Evolutionary conservation across 2,888 invertebrate species (phyloP).

Genomic region (Carterocephalus palaemon): DNA sequence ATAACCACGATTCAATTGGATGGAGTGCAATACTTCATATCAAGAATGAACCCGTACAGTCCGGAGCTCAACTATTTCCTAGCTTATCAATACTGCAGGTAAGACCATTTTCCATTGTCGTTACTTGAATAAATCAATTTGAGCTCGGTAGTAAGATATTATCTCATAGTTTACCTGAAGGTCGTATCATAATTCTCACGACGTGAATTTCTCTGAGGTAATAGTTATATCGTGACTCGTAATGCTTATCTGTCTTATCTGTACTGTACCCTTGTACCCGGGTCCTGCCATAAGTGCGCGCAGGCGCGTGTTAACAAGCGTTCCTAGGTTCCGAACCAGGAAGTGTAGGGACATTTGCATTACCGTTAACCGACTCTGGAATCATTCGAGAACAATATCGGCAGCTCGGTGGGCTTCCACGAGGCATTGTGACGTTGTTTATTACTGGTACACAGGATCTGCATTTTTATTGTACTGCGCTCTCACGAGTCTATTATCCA

Average conservation of each 20-base stretch:
- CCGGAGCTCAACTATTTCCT: constrained; percentile 92
- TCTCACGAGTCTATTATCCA: constrained; percentile 30
- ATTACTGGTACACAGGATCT: constrained; percentile 28
- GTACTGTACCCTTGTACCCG: constrained; percentile 51
- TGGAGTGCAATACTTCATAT: constrained; percentile 91
- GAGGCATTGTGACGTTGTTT: constrained; percentile 41
- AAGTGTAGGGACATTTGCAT: constrained; percentile 66
- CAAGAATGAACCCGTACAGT: constrained; percentile 92
- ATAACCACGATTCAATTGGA: constrained; percentile 92
- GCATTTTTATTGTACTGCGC: constrained; percentile 31
- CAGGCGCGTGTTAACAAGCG: constrained; percentile 58
- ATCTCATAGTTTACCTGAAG: constrained; percentile 33
- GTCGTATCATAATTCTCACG: constrained; percentile 43
- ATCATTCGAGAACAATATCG: constrained; percentile 61
- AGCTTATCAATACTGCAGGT: constrained; percentile 91
- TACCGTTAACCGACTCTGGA: constrained; percentile 65
- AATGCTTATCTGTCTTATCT: constrained; percentile 63
- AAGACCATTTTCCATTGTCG: constrained; percentile 37
- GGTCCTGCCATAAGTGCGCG: constrained; percentile 51
- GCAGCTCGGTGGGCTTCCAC: constrained; percentile 47
- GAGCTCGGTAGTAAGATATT: constrained; percentile 21
- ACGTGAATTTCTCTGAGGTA: constrained; percentile 48
- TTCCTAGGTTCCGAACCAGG: constrained; percentile 52
- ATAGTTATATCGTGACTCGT: constrained; percentile 63
- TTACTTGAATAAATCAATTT: constrained; percentile 24